Evolutionary conservation across 2,113 vertebrate genomes (phyloP).

Genomic region (Zosterops japonicus): DNA sequence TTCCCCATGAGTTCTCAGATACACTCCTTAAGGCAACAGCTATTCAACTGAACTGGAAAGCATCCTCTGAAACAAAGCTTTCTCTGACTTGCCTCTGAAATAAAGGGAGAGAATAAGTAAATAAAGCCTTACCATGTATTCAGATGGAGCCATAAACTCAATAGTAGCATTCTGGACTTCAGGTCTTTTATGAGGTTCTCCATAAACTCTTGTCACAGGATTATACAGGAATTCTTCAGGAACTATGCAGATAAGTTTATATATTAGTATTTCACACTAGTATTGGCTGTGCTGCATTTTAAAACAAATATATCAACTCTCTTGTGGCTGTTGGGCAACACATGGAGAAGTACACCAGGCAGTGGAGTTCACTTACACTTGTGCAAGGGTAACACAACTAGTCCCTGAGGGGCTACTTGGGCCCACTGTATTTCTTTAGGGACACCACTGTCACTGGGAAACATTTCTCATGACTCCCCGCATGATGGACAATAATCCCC

Average conservation of each 20-base stretch:
- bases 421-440: background rate
- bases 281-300: background rate
- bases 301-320: background rate
- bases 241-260: slow-evolving; percentile 72
- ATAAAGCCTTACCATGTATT: slow-evolving; percentile 89
- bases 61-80: background rate
- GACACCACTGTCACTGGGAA: background rate
- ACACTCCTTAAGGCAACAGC: background rate
- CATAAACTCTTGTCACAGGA: slow-evolving; percentile 93
- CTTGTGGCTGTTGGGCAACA: background rate
- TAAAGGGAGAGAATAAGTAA: background rate
- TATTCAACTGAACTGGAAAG: background rate
- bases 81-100: background rate
- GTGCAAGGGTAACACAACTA: background rate
- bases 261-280: background rate
- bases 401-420: background rate
- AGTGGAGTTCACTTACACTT: background rate
- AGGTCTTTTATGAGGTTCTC: slow-evolving; percentile 93
- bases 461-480: background rate
- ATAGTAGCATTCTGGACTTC: slow-evolving; percentile 96
- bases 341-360: background rate
- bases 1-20: background rate
- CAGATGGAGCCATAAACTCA: slow-evolving; percentile 97
- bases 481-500: rapidly evolving
- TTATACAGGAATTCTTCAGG: slow-evolving; percentile 98